phyloP scores from a whole-genome alignment of 1,140 invertebrate species.

The Drosophila dunni region DNA sequence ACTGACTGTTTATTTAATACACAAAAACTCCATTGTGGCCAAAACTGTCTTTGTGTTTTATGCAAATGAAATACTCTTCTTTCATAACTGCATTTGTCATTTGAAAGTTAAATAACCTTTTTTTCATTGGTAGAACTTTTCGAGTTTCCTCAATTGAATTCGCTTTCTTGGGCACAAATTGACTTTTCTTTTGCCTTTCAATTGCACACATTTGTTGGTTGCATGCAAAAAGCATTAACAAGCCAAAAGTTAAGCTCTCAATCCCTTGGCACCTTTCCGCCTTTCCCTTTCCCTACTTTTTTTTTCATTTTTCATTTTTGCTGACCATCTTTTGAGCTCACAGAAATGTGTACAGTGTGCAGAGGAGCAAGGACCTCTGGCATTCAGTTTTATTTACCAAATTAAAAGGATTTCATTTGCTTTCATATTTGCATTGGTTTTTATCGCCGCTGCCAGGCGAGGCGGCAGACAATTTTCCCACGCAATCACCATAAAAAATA shows the following conservation, averaged over 20 bases:
- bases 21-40: too few relatives aligned
- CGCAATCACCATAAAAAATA: slow-evolving; percentile 78
- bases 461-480: slow-evolving; percentile 61
- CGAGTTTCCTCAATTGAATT: neutral
- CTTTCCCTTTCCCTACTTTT: too few relatives aligned
- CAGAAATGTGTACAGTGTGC: neutral
- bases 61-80: too few relatives aligned
- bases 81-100: neutral
- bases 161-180: neutral
- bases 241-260: slow-evolving; percentile 56
- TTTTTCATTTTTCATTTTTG: neutral
- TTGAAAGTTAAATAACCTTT: neutral
- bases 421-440: slow-evolving; percentile 76
- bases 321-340: neutral
- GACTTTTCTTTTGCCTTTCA: slow-evolving; percentile 20
- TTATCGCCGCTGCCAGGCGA: slow-evolving; percentile 59
- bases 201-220: slow-evolving; percentile 29
- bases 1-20: too few relatives aligned
- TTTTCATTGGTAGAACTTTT: neutral
- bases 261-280: slow-evolving; percentile 7
- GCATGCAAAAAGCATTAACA: slow-evolving; percentile 45
- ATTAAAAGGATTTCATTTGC: slow-evolving; percentile 80
- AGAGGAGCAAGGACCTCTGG: slow-evolving; percentile 15
- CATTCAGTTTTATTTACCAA: slow-evolving; percentile 75
- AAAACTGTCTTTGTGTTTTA: too few relatives aligned